Base-by-base conservation (phyloP, 2,888 invertebrate genomes). In the Mylabris sibirica region DNA sequence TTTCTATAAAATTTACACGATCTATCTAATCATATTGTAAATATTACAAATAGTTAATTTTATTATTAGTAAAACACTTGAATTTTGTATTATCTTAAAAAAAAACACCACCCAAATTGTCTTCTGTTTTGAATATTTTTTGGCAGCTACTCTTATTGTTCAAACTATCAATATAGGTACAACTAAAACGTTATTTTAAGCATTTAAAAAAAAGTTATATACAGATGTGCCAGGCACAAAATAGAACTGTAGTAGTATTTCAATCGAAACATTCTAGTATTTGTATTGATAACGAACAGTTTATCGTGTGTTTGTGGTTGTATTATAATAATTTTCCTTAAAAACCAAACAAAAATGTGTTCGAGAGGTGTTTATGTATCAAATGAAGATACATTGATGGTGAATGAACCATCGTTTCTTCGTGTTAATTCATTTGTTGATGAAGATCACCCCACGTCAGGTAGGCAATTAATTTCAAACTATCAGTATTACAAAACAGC, bases 401-500 rank as follows among this genome's bases (percentile, higher is more conserved):
- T 80, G 11, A 80, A 80, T 71, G 78, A 79, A n/a, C 81, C 82
- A 3, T 78, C 77, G 67, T 81, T 77, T 72, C 71, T 84, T 26
- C 77, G 80, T 68, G 77, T 83, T 14, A 78, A 83, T 73, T 83
- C 83, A 4, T 84, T 83, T 69, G 76, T 84, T 5, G 83, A 83
- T 68, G 81, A 80, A 63, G 79, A 81, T 68, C 69, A 74, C 12
- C 2, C 17, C 11, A 61, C 59, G 20, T 65, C 64, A 59, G 70
- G 62, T 38, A 53, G 44, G n/a, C 0, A 22, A 34, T 60, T 12
- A 14, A 26, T 30, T 30, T 4, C 30, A 30, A n/a, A 30, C 30
- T 4, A 30, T 30, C 30, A 30, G 30, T n/a, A 8, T 30, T 4
- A 6, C 3, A 30, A 30, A 30, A 30, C 8, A 6, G 30, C 30